These are phyloP conservation scores for Zaprionus vittiger DNA, from an alignment of 1,140 invertebrate species.

Conservation along the genomic window DNA sequence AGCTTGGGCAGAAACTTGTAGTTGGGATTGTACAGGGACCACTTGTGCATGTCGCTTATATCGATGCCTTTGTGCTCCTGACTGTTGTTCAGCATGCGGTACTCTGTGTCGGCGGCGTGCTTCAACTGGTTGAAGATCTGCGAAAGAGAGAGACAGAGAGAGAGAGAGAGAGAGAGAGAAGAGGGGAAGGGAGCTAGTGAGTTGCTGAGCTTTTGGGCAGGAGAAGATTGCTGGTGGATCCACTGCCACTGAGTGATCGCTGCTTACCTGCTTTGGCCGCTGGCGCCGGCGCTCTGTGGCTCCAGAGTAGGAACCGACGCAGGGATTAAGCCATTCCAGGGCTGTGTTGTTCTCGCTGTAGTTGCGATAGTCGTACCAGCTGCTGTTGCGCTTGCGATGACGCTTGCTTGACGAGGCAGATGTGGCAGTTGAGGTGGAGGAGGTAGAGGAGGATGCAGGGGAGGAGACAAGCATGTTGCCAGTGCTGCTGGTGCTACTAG, in stretches of 20 bases:
- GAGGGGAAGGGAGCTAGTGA: too few relatives aligned
- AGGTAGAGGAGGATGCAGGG: not conserved
- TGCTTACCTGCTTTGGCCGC: constrained; percentile 69
- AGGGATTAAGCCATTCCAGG: constrained; percentile 78
- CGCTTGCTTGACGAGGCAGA: constrained; percentile 54
- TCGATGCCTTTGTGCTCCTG: constrained; percentile 68
- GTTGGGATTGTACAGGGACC: constrained; percentile 74
- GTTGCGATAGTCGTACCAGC: constrained; percentile 73
- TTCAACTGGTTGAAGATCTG: constrained; percentile 78
- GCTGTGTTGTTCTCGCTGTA: constrained; percentile 72
- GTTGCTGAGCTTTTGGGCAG: too few relatives aligned
- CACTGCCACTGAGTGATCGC: too few relatives aligned
- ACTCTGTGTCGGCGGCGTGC: constrained; percentile 66
- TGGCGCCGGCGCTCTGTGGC: constrained; percentile 48
- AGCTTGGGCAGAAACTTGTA: constrained; percentile 82
- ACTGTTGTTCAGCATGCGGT: constrained; percentile 61
- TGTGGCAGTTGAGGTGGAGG: not conserved
- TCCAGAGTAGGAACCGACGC: constrained; percentile 64
- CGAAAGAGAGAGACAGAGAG: not conserved
- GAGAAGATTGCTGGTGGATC: not conserved
- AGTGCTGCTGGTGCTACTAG: constrained; percentile 26
- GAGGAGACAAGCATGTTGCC: constrained; percentile 13
- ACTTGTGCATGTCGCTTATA: constrained; percentile 72
- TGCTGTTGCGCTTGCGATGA: constrained; percentile 78
- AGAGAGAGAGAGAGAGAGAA: not conserved